Evolutionary conservation across 1,140 invertebrate genomes (phyloP), one percentile per base, ranked within the genome.

Genomic region (Adelges cooleyi): DNA sequence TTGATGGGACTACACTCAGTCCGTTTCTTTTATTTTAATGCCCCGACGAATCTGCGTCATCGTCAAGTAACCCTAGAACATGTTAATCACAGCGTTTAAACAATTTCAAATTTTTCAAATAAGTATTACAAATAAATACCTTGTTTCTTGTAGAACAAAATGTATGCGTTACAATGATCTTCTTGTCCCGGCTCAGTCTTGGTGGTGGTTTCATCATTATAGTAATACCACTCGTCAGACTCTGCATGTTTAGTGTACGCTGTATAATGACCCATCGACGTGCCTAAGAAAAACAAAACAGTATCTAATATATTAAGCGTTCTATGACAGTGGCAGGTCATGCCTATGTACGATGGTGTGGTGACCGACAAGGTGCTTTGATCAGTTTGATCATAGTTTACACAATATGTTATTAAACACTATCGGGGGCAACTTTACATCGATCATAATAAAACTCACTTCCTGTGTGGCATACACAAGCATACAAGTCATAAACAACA

Each of bases 401-500:
- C 15, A 53, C 23, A 53, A 53, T 25, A n/a, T 18, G 18, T 23
- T 18, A 6, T 5, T n/a, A 36, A 20, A 33, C 4, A 9, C 23
- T 42, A 20, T 13, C 6, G 8, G 8, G 25, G 40, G 6, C 20
- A 15, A 5, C 17, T 25, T n/a, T 3, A 62, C n/a, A 18, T n/a
- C n/a, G n/a, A n/a, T n/a, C n/a, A n/a, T n/a, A n/a, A 18, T 25
- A 33, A 13, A 44, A 73, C 73, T 70, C 73, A 84, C 84, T 82
- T 76, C 85, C 85, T 73, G 81, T 84, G 73, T 87, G 85, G 73
- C 84, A 86, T 23, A 87, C 82, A 69, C 81, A 82, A 33, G 82
- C 82, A 72, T 86, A 84, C 1, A 87, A 76, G 73, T 85, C 81
- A 71, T 86, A 86, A 8, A 75, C 65, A 49, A 65, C 20, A 66